phyloP scores from a whole-genome alignment of 2,888 invertebrate genomes.

The Coelopa pilipes region DNA sequence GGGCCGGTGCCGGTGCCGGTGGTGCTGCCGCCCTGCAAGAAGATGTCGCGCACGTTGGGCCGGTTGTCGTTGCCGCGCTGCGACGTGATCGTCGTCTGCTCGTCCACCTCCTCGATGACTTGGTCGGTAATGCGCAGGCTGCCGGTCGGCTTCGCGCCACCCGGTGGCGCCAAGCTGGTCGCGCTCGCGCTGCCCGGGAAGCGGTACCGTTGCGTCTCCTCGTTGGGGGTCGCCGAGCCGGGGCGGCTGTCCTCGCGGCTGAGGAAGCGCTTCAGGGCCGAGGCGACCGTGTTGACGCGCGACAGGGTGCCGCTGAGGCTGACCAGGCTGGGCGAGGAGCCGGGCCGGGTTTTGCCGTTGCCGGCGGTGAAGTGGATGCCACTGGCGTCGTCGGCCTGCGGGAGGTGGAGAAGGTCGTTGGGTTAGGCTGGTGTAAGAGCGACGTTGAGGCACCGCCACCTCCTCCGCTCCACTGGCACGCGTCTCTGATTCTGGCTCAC shows the following conservation, averaged over 20 bases:
- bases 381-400: slow-evolving; percentile 76
- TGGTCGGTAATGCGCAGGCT: slow-evolving; percentile 78
- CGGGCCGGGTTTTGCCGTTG: slow-evolving; percentile 69
- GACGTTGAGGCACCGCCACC: neutral
- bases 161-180: slow-evolving; percentile 55
- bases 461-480: neutral
- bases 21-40: slow-evolving; percentile 66
- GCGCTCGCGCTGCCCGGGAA: slow-evolving; percentile 65
- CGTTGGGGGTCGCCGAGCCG: slow-evolving; percentile 64
- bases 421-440: neutral
- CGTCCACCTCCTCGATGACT: slow-evolving; percentile 82
- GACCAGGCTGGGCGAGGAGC: slow-evolving; percentile 67
- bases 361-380: slow-evolving; percentile 80
- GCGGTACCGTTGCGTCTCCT: slow-evolving; percentile 59
- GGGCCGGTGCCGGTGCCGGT: slow-evolving; percentile 61
- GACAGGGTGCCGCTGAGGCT: slow-evolving; percentile 72
- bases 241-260: slow-evolving; percentile 77
- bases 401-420: neutral
- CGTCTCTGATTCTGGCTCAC: neutral
- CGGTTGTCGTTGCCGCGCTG: slow-evolving; percentile 71
- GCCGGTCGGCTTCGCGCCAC: slow-evolving; percentile 54
- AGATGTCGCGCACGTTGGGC: slow-evolving; percentile 75
- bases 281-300: slow-evolving; percentile 81
- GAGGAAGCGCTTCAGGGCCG: slow-evolving; percentile 80
- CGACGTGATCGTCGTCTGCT: slow-evolving; percentile 84